Percentiles rank a stretch among this genome's conserved stretches.
Evolutionary conservation across 2,797 vertebrate species (phyloP).

Genomic region (Urophycis tenuis): DNA sequence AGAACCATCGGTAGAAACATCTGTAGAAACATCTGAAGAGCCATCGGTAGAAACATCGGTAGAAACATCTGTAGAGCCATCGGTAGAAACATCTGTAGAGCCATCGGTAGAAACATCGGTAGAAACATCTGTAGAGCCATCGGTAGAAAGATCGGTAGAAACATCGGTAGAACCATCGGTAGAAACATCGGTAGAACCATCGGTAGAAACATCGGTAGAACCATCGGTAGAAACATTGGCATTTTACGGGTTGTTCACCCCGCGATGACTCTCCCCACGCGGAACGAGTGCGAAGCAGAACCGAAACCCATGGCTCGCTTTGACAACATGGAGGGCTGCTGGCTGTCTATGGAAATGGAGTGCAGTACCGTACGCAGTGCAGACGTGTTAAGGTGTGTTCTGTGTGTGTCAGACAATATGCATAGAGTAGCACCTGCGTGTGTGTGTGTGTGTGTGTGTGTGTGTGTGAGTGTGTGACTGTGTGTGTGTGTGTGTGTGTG

Average conservation of each 20-base stretch:
- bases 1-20: too few species aligned
- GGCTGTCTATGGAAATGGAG: too few species aligned
- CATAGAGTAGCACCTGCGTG: too few species aligned
- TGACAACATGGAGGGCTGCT: not conserved
- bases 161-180: not conserved
- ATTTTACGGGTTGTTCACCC: not conserved
- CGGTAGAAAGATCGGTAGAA: constrained; percentile 27
- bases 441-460: too few species aligned
- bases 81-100: not conserved
- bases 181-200: not conserved
- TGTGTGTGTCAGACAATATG: too few species aligned
- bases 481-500: too few species aligned
- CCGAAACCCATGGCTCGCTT: not conserved
- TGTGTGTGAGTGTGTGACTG: too few species aligned
- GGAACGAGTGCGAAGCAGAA: not conserved
- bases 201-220: not conserved
- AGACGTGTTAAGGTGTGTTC: too few species aligned
- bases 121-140: not conserved
- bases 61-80: not conserved
- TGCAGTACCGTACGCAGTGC: too few species aligned
- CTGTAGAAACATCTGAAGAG: too few species aligned
- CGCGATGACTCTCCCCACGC: not conserved
- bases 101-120: not conserved
- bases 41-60: too few species aligned
- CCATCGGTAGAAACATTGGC: not conserved